Conservation (phyloP, 2,113 vertebrate genomes). For the Spheniscus mendiculus region DNA sequence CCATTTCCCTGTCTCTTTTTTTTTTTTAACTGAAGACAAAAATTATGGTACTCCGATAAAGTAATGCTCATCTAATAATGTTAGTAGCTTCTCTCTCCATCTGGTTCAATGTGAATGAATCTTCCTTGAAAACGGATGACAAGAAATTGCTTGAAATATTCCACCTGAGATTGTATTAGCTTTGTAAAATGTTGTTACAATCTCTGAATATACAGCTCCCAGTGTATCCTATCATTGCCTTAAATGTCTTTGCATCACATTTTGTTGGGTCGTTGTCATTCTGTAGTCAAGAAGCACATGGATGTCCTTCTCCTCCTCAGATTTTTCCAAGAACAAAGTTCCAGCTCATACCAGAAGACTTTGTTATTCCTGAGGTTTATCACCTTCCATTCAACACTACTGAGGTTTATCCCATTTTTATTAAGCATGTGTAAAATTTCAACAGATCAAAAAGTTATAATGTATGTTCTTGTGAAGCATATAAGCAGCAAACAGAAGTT, state of each 20-base stretch:
- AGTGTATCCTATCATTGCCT: background rate
- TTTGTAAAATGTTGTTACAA: background rate
- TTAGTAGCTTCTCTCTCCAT: background rate
- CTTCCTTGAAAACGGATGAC: background rate
- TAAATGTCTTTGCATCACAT: background rate
- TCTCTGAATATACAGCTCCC: background rate
- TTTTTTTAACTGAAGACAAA: background rate
- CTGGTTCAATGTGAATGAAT: background rate
- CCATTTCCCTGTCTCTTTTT: background rate
- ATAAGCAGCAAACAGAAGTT: background rate
- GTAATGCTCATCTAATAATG: background rate
- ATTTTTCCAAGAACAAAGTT: background rate
- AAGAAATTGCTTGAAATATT: background rate
- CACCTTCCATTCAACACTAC: background rate
- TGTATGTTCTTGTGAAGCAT: background rate
- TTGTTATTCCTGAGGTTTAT: background rate
- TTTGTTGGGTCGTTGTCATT: background rate
- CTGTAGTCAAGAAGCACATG: background rate
- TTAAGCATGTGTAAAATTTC: background rate
- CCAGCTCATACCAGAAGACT: background rate
- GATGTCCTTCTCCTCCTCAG: background rate
- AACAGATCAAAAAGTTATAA: background rate
- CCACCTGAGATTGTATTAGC: background rate
- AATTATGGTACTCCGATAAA: background rate
- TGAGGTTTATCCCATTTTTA: background rate